Evolutionary conservation across 2,888 invertebrate genomes (phyloP), one percentile per base, ranked within the genome.

Genomic region (Metalampra italica): DNA sequence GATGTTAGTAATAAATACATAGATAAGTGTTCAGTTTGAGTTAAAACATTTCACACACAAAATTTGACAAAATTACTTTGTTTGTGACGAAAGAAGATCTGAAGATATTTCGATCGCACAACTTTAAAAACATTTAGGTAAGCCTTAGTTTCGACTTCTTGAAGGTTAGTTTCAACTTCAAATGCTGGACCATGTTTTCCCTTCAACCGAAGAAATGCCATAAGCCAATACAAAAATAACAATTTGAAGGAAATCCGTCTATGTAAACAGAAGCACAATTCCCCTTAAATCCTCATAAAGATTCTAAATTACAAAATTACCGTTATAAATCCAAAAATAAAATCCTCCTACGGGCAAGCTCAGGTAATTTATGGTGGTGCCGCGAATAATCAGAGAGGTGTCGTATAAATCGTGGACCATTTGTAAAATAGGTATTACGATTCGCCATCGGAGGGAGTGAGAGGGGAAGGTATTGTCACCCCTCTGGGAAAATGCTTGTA

Each of bases 341-440:
- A 85, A 79, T 85, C 82, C 80, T 74, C 77, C 75, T 70, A 73
- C 71, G 69, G 70, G 70, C 71, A 71, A 72, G 22, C 73, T 72
- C 78, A 76, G 78, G 85, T 85, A 87, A 89, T 89, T 88, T 88
- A 89, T 87, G 75, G 79, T 73, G 69, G 72, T 73, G 74, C 68
- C 71, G 71, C 72, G 87, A 82, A 89, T 89, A 88, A 88, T 89
- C 88, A 89, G 78, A 60, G 62, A 80, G 83, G 84, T 85, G 87
- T 78, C 86, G 83, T 77, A 88, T 89, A 89, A 89, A 89, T 89
- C 77, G 79, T 82, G 77, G 69, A 71, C 83, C 88, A 85, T 88
- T 89, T 88, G 87, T 87, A 83, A 86, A 89, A 88, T 87, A 83
- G 82, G 86, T 80, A 87, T 87, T 84, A 85, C 84, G 78, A 67